Percentiles rank a stretch among this genome's conserved stretches.
phyloP scores from a whole-genome alignment of 2,797 vertebrate species.

The Lagorchestes hirsutus region DNA sequence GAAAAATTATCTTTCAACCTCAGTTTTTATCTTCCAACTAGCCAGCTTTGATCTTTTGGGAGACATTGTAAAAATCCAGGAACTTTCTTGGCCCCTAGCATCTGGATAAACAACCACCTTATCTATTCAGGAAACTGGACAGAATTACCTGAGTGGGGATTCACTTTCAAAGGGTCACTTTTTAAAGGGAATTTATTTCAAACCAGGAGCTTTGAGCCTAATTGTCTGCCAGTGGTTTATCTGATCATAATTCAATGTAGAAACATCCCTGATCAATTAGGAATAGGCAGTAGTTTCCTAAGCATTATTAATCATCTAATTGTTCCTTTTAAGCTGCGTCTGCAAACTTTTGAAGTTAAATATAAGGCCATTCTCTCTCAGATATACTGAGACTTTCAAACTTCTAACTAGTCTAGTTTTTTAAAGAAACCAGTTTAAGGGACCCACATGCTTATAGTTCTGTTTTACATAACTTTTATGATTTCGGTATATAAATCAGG shows the following conservation, averaged over 20 bases:
- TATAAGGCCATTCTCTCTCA: not conserved
- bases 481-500: not conserved
- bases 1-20: conserved; percentile 25
- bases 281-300: not conserved
- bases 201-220: not conserved
- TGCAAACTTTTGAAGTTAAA: conserved; percentile 11
- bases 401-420: conserved; percentile 7
- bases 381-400: not conserved
- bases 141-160: conserved; percentile 19
- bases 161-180: conserved; percentile 24
- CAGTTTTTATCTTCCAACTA: not conserved
- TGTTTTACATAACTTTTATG: not conserved
- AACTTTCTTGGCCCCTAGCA: conserved; percentile 12
- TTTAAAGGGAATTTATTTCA: conserved; percentile 13
- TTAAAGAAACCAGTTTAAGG: not conserved
- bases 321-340: not conserved
- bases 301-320: not conserved
- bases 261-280: not conserved
- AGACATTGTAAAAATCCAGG: conserved; percentile 31
- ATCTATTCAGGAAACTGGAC: not conserved
- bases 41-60: not conserved
- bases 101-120: conserved; percentile 14
- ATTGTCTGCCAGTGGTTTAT: not conserved
- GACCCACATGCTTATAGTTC: not conserved
- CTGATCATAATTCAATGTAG: not conserved